Percentiles rank a stretch among this genome's conserved stretches.
Evolutionary conservation across 2,888 invertebrate genomes (phyloP).

Genomic region (Chymomyza caudatula): DNA sequence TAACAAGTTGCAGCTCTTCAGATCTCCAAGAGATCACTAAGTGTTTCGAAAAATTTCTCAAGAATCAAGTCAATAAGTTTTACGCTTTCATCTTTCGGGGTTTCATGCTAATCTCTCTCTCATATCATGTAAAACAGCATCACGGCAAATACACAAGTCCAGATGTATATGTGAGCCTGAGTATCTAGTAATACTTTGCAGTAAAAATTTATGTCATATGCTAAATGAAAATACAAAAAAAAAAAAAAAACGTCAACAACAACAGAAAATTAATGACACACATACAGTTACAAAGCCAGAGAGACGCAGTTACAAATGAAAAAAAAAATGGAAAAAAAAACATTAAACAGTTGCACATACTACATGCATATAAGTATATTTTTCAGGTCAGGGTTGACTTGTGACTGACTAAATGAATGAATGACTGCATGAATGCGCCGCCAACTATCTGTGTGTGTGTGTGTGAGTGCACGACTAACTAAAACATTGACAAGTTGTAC

Average conservation of each 20-base stretch:
- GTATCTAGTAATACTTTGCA: too few species aligned
- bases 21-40: too few species aligned
- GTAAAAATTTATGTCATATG: constrained; percentile 9
- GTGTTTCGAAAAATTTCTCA: too few species aligned
- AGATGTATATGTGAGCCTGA: too few species aligned
- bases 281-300: background rate
- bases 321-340: constrained; percentile 33
- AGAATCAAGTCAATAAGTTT: too few species aligned
- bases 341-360: constrained; percentile 50
- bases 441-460: constrained; percentile 36
- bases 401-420: constrained; percentile 70
- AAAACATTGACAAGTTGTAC: constrained; percentile 67
- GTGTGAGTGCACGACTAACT: constrained; percentile 60
- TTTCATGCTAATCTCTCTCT: too few species aligned
- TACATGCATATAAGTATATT: constrained; percentile 27
- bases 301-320: constrained; percentile 19
- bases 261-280: constrained; percentile 26
- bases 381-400: constrained; percentile 78
- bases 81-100: too few species aligned
- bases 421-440: constrained; percentile 69
- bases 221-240: background rate
- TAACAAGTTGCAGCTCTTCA: too few species aligned
- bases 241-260: background rate
- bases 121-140: too few species aligned
- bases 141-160: too few species aligned